Evolutionary conservation across 2,797 vertebrate genomes (phyloP).

Genomic region (Hippopotamyrus pictus): DNA sequence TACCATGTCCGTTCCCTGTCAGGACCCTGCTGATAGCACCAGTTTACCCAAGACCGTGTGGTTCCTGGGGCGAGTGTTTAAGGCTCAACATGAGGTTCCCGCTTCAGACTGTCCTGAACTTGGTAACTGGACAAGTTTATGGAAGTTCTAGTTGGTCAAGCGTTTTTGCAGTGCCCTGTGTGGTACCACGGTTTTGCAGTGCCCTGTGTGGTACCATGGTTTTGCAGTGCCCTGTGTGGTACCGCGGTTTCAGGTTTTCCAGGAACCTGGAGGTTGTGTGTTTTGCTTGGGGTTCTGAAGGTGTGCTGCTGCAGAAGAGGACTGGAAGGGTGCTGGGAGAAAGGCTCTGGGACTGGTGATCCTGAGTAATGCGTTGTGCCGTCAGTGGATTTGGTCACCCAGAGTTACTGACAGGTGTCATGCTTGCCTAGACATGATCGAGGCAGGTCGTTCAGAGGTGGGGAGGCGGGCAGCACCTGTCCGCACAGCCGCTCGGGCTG

Average conservation of each 20-base stretch:
- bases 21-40: background rate
- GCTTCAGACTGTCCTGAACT: background rate
- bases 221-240: no score
- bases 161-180: background rate
- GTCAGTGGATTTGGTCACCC: background rate
- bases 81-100: background rate
- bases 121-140: background rate
- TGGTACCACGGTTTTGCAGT: no score
- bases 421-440: background rate
- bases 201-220: no score
- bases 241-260: background rate
- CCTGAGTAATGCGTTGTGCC: background rate
- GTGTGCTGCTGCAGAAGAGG: background rate
- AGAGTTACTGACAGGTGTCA: background rate
- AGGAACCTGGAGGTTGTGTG: background rate
- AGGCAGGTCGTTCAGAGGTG: background rate
- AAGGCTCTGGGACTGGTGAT: background rate
- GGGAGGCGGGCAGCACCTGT: background rate
- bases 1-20: background rate
- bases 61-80: background rate
- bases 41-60: background rate
- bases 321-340: background rate
- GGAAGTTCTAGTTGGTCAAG: background rate
- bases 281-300: background rate
- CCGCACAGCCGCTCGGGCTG: background rate